A percentile compares a stretch with the other conserved stretches of the same genome.
Evolutionary conservation across 2,113 vertebrate species (phyloP).

Genomic region (Cyanocitta stelleri): DNA sequence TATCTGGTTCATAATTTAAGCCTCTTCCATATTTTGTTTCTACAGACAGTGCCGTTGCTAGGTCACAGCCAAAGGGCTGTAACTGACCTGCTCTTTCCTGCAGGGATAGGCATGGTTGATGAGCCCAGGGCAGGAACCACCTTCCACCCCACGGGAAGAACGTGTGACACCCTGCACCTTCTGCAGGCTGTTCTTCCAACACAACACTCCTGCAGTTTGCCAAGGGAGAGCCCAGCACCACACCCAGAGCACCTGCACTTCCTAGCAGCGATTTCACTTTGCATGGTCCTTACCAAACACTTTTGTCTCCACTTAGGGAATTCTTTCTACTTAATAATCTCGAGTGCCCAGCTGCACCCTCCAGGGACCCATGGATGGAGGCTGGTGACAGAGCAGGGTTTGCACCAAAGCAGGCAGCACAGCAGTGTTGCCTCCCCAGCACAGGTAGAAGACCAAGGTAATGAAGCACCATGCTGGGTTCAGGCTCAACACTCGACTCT

Average conservation of each 20-base stretch:
- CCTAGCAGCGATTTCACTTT: neutral
- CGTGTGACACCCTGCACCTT: fast-evolving
- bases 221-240: neutral
- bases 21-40: neutral
- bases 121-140: neutral
- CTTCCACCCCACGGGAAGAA: fast-evolving
- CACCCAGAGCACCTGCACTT: neutral
- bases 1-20: neutral
- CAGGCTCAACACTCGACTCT: neutral
- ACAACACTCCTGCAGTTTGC: neutral
- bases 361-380: fast-evolving
- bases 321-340: neutral
- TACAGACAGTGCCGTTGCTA: neutral
- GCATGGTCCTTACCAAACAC: neutral
- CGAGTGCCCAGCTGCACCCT: fast-evolving
- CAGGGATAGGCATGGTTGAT: neutral
- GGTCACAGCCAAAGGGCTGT: neutral
- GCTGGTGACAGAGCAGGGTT: fast-evolving
- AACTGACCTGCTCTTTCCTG: neutral
- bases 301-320: neutral
- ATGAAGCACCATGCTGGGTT: neutral
- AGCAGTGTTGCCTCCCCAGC: fast-evolving
- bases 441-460: neutral
- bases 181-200: neutral
- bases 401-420: neutral